Base-by-base conservation (phyloP, 2,888 invertebrate genomes). In the Drosophila setosimentum region DNA sequence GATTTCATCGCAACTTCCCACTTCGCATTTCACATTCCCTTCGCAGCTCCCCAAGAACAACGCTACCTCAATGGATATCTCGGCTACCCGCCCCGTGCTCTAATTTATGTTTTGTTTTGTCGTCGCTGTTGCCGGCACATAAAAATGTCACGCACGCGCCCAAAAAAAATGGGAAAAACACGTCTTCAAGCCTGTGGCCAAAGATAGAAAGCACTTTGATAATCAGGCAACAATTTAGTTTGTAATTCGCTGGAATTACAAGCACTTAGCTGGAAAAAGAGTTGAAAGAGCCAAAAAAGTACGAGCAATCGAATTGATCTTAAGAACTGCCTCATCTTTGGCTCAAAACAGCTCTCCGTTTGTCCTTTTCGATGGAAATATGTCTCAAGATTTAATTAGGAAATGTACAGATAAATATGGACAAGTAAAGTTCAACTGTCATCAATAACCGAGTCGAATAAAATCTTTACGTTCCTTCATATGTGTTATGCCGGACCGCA, bases 71-170 rank as follows among this genome's bases (percentile, higher is more conserved):
- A n/a, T n/a, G n/a, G 16, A 64, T 42, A 37, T 27, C 48, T 27
- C 27, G 16, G 10, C 40, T 24, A 24, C 16, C 33, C 27, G 29
- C 30, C 27, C 35, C 29, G n/a, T 62, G 68, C 59, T 75, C 80
- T 79, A 80, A 88, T 90, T 90, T 88, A 89, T 89, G 78, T 69
- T 79, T 75, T 86, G 76, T 87, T 86, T 77, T 82, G 85, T 78
- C 73, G 55, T 57, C 67, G 67, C 55, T 27, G 64, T 79, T 83
- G 71, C 54, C 62, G 65, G 55, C 74, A 69, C 76, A 76, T 73
- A 61, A 78, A 82, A 83, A 83, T 80, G 84, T 82, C 82, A 83
- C 83, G 83, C 84, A 77, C 82, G 80, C 77, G 75, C 68, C 70
- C 27, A 29, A 27, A 29, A 27, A 29, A 76, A 72, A 55, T 21